Conservation (phyloP, 2,888 invertebrate species). For the Tetropium fuscum region DNA sequence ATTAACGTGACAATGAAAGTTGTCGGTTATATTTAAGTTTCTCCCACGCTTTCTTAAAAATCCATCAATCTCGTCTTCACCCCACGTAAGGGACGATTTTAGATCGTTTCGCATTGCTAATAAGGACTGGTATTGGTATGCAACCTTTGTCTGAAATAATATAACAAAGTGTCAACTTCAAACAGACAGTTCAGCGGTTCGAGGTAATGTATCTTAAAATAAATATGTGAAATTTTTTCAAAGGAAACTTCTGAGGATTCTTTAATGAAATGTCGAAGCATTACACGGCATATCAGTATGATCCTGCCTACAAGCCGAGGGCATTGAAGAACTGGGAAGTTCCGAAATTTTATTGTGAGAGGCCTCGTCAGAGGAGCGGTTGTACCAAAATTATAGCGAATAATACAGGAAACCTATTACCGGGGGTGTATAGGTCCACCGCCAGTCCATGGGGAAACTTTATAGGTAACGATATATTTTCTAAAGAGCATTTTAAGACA, state of each 20-base stretch:
- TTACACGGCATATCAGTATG: conserved; percentile 64
- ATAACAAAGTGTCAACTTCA: conserved; percentile 12
- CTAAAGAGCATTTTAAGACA: no score
- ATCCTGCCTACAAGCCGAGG: conserved; percentile 72
- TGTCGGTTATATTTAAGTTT: conserved; percentile 12
- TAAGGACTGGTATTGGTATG: conserved; percentile 15
- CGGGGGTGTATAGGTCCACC: conserved; percentile 68
- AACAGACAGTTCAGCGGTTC: not conserved
- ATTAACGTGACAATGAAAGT: not conserved
- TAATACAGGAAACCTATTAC: conserved; percentile 74
- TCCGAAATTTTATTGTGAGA: conserved; percentile 73
- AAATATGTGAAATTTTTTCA: no score
- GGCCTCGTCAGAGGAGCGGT: conserved; percentile 66
- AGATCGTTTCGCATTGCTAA: no score
- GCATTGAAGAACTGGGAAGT: conserved; percentile 77
- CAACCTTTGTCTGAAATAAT: not conserved
- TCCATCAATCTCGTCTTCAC: conserved; percentile 12
- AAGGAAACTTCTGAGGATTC: no score
- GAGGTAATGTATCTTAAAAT: no score
- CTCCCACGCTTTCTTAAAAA: conserved; percentile 8
- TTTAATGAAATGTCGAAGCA: conserved; percentile 49
- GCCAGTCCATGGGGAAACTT: conserved; percentile 71
- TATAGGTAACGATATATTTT: conserved; percentile 32
- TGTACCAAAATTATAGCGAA: conserved; percentile 72
- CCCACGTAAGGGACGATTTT: conserved; percentile 11